phyloP scores from a whole-genome alignment of 2,113 vertebrate species.

The Podarcis raffonei region DNA sequence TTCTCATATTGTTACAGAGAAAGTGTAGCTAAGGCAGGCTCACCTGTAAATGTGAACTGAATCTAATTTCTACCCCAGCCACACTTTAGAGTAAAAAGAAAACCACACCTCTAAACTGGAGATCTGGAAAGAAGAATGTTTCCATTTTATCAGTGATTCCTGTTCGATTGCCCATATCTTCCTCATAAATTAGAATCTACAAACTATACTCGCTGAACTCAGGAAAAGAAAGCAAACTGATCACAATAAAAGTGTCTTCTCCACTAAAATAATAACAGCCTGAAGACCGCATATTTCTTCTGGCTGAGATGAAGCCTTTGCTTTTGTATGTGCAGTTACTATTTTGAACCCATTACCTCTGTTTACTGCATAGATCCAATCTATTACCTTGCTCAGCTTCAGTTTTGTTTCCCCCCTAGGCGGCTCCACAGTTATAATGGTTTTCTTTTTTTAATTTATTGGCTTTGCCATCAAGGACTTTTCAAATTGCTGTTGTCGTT shows the following conservation, averaged over 20 bases:
- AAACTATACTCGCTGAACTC: not conserved
- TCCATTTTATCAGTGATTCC: not conserved
- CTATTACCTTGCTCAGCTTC: not conserved
- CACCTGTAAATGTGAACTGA: no score
- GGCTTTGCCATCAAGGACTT: not conserved
- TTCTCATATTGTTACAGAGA: no score
- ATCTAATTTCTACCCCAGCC: no score
- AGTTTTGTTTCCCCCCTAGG: not conserved
- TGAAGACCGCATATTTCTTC: conserved; percentile 1
- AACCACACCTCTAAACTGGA: not conserved
- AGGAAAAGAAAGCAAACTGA: not conserved
- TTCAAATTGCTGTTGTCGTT: not conserved
- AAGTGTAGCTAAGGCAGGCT: no score
- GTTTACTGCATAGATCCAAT: not conserved
- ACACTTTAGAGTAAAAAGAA: not conserved
- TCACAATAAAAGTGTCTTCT: conserved; percentile 14
- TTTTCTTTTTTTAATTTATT: not conserved
- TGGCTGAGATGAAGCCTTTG: not conserved
- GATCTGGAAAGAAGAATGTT: not conserved
- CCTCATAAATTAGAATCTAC: not conserved
- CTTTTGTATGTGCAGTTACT: not conserved
- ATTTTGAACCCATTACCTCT: not conserved
- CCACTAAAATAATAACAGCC: conserved; percentile 8
- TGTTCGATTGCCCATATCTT: not conserved
- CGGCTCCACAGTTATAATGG: not conserved